A percentile compares a stretch with the other conserved stretches of the same genome.
phyloP scores from a whole-genome alignment of 2,888 invertebrate species.

The Schizaphis graminum region DNA sequence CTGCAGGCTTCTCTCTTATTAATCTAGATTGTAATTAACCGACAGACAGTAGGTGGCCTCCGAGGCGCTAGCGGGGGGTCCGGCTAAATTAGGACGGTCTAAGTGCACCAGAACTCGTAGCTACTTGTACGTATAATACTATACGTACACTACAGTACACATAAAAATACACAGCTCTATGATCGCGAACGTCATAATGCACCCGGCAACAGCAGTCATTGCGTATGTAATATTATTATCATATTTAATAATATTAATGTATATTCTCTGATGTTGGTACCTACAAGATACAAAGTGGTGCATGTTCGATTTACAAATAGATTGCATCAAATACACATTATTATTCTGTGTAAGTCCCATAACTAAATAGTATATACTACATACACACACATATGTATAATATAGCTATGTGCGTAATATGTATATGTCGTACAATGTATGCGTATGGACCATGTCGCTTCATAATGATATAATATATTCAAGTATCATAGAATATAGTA shows the following conservation, averaged over 20 bases:
- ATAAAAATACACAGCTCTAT: not conserved
- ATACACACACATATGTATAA: not conserved
- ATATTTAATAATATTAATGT: not conserved
- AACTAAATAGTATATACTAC: not conserved
- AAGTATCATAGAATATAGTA: not conserved
- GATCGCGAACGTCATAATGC: not conserved
- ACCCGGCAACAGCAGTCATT: not conserved
- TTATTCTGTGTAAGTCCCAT: not conserved
- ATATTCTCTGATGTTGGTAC: not conserved
- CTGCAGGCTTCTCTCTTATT: constrained; percentile 58
- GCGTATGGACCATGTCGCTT: not conserved
- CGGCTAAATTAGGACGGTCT: constrained; percentile 62
- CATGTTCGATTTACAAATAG: not conserved
- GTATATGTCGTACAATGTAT: no score
- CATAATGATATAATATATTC: not conserved
- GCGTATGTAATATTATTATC: not conserved
- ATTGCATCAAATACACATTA: not conserved
- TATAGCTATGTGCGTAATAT: no score
- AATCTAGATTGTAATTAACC: constrained; percentile 66
- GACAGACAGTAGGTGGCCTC: constrained; percentile 65
- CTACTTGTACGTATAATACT: constrained; percentile 45
- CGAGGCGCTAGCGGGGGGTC: constrained; percentile 58
- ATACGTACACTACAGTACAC: not conserved
- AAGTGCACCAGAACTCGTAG: constrained; percentile 61
- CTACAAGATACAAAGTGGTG: not conserved